Base-by-base conservation (phyloP, 2,797 vertebrate species). In the Artibeus lituratus region DNA sequence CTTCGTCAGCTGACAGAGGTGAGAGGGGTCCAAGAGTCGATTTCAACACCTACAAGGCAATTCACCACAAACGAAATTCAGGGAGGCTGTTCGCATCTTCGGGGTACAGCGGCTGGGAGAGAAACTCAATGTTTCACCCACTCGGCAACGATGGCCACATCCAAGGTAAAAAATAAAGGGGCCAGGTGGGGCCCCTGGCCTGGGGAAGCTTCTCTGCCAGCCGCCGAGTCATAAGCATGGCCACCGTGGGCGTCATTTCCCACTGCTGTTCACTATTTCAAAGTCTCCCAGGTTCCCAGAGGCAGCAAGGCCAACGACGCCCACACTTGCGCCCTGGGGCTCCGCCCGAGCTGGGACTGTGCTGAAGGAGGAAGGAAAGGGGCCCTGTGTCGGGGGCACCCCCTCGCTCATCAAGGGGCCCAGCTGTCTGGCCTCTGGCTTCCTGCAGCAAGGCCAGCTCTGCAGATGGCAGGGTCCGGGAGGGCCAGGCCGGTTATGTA, bases 11-110 rank as follows among this genome's bases (percentile, higher is more conserved):
- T 21, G 83, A 32, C 19, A 7, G 95, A 55, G 87, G 24, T 37
- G 87, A 73, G 77, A 70, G 67, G 42, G 82, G 96, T 95, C 7
- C 32, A 39, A 96, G 73, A 92, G 98, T 72, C 32, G 94, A 77
- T 95, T 94, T 94, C 35, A 96, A 96, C 53, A 96, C 95, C 98
- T 98, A 44, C 9, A 51, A 29, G 67, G 88, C 9, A 96, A 81
- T 90, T 80, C 10, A 42, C 95, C 81, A 59, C n/a, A 87, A 51
- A 89, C 44, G 37, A 62, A 5, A n/a, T 37, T 39, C 94, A 37
- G 44, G 18, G 19, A 14, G 44, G 42, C 0, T 10, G 3, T 32
- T 14, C 29, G 7, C 37, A 1, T 35, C 35, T 19, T 26, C 10
- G 0, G 10, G 42, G 10, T 3, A 21, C 5, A 5, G 53, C 11